A percentile compares a stretch with the other conserved stretches of the same genome.
Conservation (phyloP, 1,140 invertebrate species). For the Radopholus similis region DNA sequence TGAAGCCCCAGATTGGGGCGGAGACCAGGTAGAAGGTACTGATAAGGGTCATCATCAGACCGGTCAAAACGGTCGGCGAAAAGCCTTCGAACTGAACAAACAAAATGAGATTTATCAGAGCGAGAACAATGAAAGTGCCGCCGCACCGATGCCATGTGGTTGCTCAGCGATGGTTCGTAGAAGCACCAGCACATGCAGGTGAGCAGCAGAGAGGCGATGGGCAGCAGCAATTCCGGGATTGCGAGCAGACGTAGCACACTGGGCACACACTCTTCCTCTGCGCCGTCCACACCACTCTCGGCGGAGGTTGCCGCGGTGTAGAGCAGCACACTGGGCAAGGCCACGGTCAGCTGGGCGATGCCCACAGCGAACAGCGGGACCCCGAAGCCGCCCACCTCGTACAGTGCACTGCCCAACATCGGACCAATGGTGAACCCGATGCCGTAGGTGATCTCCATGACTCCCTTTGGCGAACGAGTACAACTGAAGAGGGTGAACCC, state of each 20-base stretch:
- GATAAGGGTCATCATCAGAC: background rate
- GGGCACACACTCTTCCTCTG: background rate
- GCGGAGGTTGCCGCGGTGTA: background rate
- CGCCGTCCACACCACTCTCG: background rate
- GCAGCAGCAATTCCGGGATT: conserved; percentile 8
- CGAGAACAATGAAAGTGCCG: background rate
- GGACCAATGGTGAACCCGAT: conserved; percentile 9
- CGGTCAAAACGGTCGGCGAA: background rate
- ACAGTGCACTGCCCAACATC: background rate
- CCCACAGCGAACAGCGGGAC: conserved; percentile 4
- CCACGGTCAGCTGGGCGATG: background rate
- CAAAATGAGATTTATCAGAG: background rate
- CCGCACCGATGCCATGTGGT: background rate
- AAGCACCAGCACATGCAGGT: conserved; percentile 7
- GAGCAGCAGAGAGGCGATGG: background rate
- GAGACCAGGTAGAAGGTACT: background rate
- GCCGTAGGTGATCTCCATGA: conserved; percentile 1
- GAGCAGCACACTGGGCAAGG: background rate
- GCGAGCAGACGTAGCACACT: background rate
- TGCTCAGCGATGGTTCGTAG: conserved; percentile 6
- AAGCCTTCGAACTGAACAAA: background rate
- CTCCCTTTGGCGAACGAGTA: background rate
- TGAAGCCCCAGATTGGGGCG: background rate
- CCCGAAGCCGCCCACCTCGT: conserved; percentile 5
- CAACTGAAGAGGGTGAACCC: background rate